phyloP scores from a whole-genome alignment of 1,140 invertebrate species.

The Bombus pascuorum region DNA sequence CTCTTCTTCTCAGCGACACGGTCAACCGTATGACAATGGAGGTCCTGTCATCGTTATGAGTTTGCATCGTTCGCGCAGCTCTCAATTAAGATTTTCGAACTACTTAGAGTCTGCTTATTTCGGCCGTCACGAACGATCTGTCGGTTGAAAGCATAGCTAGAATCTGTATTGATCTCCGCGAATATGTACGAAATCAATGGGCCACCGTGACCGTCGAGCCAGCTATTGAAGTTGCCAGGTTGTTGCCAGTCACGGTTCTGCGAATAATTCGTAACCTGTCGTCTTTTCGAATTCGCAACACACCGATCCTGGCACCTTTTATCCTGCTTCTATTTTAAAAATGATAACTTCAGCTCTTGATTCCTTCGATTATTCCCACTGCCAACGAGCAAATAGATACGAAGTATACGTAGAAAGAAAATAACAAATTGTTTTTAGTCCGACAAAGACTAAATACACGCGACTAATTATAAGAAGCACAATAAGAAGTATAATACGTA shows the following conservation, averaged over 20 bases:
- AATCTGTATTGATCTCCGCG: conserved; percentile 50
- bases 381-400: neutral
- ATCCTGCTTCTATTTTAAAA: conserved; percentile 7
- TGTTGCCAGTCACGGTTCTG: conserved; percentile 66
- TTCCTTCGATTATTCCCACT: neutral
- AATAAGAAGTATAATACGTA: too few species aligned
- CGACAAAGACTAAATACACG: too few species aligned
- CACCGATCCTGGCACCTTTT: conserved; percentile 17
- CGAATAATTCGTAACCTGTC: conserved; percentile 60
- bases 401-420: neutral
- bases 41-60: neutral
- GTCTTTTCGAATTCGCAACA: conserved; percentile 54
- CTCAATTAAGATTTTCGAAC: conserved; percentile 4
- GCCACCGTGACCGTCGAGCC: conserved; percentile 40
- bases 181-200: conserved; percentile 69
- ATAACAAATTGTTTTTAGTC: too few species aligned
- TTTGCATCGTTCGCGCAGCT: neutral
- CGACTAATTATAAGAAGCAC: too few species aligned
- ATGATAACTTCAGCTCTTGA: neutral
- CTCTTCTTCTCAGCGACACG: neutral
- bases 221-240: conserved; percentile 36
- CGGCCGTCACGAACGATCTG: neutral
- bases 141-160: conserved; percentile 26
- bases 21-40: neutral
- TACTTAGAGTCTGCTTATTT: neutral